Evolutionary conservation across 2,113 vertebrate genomes (phyloP).

Genomic region (Hyperoodon ampullatus): DNA sequence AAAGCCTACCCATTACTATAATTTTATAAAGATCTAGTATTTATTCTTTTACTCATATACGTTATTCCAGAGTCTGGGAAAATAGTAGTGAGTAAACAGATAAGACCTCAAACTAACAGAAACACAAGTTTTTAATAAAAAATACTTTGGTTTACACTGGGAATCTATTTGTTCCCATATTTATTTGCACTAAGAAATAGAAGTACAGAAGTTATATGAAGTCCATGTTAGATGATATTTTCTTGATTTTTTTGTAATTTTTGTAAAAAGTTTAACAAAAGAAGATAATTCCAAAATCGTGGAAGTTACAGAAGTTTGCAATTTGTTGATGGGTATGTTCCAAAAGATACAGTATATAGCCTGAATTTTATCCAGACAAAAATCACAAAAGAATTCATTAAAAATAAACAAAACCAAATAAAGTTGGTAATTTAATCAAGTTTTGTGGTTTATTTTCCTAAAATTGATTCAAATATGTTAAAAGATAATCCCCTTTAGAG

Average conservation of each 20-base stretch:
- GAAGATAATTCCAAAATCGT: slow-evolving; percentile 14
- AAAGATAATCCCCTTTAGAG: slow-evolving; percentile 64
- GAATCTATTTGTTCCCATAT: background rate
- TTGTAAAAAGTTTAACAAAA: slow-evolving; percentile 4
- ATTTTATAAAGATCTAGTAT: background rate
- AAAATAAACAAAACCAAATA: slow-evolving; percentile 80
- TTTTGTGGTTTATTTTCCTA: slow-evolving; percentile 63
- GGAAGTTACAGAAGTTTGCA: slow-evolving; percentile 56
- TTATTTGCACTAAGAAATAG: background rate
- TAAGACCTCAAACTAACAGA: background rate
- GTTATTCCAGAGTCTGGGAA: background rate
- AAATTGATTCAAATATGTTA: slow-evolving; percentile 57
- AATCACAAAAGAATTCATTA: slow-evolving; percentile 74
- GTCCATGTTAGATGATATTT: background rate
- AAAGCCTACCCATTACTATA: background rate
- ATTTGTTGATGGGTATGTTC: slow-evolving; percentile 60
- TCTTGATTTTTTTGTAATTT: background rate
- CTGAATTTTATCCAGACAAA: slow-evolving; percentile 67
- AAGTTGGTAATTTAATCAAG: slow-evolving; percentile 68
- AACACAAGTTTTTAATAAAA: background rate
- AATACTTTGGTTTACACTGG: background rate
- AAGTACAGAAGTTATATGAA: background rate
- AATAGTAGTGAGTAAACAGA: background rate
- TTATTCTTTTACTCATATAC: background rate
- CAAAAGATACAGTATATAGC: slow-evolving; percentile 48